phyloP scores from a whole-genome alignment of 2,113 vertebrate genomes.

The Dromiciops gliroides region DNA sequence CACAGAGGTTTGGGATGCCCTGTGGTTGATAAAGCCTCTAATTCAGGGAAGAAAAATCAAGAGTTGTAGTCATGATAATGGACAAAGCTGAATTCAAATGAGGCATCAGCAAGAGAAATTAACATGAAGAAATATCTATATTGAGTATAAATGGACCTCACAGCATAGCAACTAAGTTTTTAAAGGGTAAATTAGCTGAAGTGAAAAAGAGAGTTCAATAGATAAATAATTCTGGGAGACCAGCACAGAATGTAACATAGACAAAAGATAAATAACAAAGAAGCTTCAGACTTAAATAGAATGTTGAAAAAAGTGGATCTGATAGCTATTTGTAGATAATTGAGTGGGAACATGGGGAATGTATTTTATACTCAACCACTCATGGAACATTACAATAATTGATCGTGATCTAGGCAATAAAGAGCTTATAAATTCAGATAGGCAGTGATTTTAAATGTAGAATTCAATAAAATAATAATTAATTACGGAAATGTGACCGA shows the following conservation, averaged over 20 bases:
- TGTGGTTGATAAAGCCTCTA: not conserved
- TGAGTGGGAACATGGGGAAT: not conserved
- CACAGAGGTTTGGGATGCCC: not conserved
- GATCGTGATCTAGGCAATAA: not conserved
- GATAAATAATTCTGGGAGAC: not conserved
- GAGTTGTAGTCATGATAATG: not conserved
- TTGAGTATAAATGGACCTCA: not conserved
- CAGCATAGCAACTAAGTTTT: not conserved
- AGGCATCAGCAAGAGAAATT: not conserved
- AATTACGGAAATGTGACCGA: not conserved
- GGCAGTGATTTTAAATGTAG: not conserved
- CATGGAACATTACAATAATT: not conserved
- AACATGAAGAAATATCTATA: not conserved
- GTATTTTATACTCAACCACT: not conserved
- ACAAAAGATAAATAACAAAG: not conserved
- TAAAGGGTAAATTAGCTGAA: not conserved
- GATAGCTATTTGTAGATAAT: not conserved
- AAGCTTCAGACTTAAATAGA: not conserved
- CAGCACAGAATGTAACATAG: not conserved
- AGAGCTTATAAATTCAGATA: not conserved
- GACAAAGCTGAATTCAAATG: not conserved
- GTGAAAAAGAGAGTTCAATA: not conserved
- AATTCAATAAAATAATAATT: not conserved
- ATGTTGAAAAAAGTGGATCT: not conserved
- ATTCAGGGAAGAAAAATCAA: not conserved